phyloP scores from a whole-genome alignment of 2,113 vertebrate species.

The Blennius ocellaris region DNA sequence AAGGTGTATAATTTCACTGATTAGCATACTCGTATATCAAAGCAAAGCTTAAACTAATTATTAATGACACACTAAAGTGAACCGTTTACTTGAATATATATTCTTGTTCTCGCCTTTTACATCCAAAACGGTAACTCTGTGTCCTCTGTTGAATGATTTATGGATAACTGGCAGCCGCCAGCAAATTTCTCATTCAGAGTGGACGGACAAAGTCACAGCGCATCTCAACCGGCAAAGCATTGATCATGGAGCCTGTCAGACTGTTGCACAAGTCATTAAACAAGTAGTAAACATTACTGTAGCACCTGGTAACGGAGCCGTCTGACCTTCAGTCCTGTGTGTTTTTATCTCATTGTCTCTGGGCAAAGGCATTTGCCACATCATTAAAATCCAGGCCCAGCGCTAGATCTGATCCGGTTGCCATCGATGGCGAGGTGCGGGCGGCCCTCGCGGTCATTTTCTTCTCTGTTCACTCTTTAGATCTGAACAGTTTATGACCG shows the following conservation, averaged over 20 bases:
- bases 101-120: background rate
- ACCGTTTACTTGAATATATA: background rate
- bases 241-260: conserved; percentile 26
- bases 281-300: conserved; percentile 31
- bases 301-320: conserved; percentile 24
- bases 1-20: background rate
- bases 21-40: background rate
- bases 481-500: background rate
- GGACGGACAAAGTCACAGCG: background rate
- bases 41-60: background rate
- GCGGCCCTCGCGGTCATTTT: conserved; percentile 26
- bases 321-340: conserved; percentile 53
- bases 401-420: conserved; percentile 40
- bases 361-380: conserved; percentile 43
- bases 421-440: conserved; percentile 23
- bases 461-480: conserved; percentile 11
- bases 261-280: conserved; percentile 31
- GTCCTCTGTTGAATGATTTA: background rate
- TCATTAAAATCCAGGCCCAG: conserved; percentile 60
- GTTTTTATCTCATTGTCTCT: conserved; percentile 47
- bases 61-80: background rate
- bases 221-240: conserved; percentile 4
- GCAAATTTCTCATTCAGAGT: background rate
- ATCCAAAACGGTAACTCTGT: background rate
- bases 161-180: conserved; percentile 3